Conservation (phyloP, 2,113 vertebrate species). For the Tetrao urogallus region DNA sequence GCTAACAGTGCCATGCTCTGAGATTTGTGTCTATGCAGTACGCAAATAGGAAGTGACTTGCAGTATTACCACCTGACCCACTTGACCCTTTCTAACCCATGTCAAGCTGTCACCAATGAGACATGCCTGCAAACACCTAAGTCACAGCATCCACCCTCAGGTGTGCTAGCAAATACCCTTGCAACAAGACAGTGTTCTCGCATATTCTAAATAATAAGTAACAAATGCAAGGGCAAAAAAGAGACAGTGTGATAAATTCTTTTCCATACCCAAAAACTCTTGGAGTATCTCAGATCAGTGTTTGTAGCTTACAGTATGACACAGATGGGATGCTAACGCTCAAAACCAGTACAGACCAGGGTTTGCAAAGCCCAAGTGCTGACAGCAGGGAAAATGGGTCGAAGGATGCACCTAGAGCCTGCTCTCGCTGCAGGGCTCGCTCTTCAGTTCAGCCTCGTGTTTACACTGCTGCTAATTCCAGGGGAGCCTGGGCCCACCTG, state of each 20-base stretch:
- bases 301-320: background rate
- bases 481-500: background rate
- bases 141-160: background rate
- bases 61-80: background rate
- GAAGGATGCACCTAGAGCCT: accelerated
- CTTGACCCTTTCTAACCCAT: background rate
- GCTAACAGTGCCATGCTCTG: no score
- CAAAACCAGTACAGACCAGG: accelerated
- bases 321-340: accelerated
- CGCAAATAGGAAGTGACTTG: background rate
- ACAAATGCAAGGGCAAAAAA: background rate
- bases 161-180: background rate
- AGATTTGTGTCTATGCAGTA: background rate
- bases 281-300: no score
- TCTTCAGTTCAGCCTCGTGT: background rate
- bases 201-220: background rate
- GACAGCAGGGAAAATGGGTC: background rate
- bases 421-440: background rate
- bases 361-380: background rate
- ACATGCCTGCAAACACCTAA: background rate
- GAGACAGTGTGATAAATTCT: background rate
- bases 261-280: background rate
- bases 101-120: background rate
- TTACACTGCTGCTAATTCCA: accelerated
- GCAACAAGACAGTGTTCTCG: background rate